These are phyloP conservation scores for Cremastinae sp. DNA, from an alignment of 2,888 invertebrate species.

Conservation along the genomic window DNA sequence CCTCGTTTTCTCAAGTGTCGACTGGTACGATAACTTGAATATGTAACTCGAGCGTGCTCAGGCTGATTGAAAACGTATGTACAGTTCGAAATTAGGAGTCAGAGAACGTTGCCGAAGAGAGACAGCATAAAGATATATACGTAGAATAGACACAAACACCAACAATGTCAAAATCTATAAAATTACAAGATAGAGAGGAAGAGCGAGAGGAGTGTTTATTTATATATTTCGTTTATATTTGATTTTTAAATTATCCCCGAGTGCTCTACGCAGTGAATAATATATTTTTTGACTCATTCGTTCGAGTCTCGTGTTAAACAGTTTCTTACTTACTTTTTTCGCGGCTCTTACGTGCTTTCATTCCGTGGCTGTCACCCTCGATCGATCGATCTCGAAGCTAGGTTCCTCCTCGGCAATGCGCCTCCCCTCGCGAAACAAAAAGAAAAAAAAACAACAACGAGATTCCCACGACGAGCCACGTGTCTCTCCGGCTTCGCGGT, in stretches of 20 bases:
- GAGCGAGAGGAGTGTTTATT: conserved; percentile 53
- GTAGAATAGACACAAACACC: conserved; percentile 4
- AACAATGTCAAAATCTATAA: too few species aligned
- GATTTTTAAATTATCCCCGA: conserved; percentile 22
- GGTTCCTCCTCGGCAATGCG: conserved; percentile 20
- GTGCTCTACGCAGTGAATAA: neutral
- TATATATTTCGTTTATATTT: conserved; percentile 23
- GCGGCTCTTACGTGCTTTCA: conserved; percentile 74
- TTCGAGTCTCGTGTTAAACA: conserved; percentile 7
- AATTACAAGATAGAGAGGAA: conserved; percentile 41
- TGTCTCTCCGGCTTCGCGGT: conserved; percentile 5
- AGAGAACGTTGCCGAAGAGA: conserved; percentile 51
- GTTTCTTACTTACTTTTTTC: conserved; percentile 75
- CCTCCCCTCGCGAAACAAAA: conserved; percentile 5
- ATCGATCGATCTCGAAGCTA: conserved; percentile 46
- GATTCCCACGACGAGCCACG: neutral
- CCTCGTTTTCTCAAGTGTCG: conserved; percentile 62
- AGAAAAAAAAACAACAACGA: too few species aligned
- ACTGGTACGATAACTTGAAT: conserved; percentile 68
- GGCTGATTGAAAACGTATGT: conserved; percentile 58
- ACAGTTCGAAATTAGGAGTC: conserved; percentile 68
- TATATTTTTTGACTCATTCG: neutral
- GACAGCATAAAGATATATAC: conserved; percentile 46
- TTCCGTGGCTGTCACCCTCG: conserved; percentile 51
- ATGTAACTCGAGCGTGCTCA: conserved; percentile 71